Base-by-base conservation (phyloP, 1,140 invertebrate genomes). In the Macrobrachium nipponense region DNA sequence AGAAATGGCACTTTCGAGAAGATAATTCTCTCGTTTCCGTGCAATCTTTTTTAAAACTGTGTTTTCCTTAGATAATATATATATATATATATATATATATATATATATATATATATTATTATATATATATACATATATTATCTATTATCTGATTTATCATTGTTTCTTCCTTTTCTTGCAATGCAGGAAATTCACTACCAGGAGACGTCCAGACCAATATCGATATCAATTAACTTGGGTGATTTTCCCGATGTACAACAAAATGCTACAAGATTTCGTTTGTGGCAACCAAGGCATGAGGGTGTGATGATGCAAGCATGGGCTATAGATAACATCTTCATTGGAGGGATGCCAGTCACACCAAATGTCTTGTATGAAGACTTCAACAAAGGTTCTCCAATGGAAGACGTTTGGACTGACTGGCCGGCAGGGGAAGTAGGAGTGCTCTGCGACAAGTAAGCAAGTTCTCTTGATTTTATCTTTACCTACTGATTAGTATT, bases 311-410 rank as follows among this genome's bases (percentile, higher is more conserved):
- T 44, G 89, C 90, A 44, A 51, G 84, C 82, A 15, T 92, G 92
- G 92, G 90, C 91, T 18, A 88, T 92, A 62, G 92, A 92, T 89
- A 91, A 92, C 88, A 90, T 91, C 76, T 91, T 91, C 80, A 90
- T 92, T 7, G 90, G 90, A 14, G 89, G 91, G 27, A 90, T 91
- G 90, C 82, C 90, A 5, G 89, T 91, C 20, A 90, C 91, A 43
- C 91, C 91, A n/a, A 90, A 90, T 72, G 89, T 90, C 44, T 78
- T 92, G 23, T 89, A 90, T 76, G 91, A 92, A 66, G 89, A 90
- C 77, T 92, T 92, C 89, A 89, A 91, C 44, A 66, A 79, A 8
- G 23, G 14, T 18, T 70, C 68, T 23, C 89, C 90, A 4, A 87
- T 90, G 43, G 89, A 89, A 27, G 90, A 91, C 80, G 87, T 89